Percentiles rank a stretch among this genome's conserved stretches.
Conservation (phyloP, 2,113 vertebrate species). For the Grammomys surdaster region DNA sequence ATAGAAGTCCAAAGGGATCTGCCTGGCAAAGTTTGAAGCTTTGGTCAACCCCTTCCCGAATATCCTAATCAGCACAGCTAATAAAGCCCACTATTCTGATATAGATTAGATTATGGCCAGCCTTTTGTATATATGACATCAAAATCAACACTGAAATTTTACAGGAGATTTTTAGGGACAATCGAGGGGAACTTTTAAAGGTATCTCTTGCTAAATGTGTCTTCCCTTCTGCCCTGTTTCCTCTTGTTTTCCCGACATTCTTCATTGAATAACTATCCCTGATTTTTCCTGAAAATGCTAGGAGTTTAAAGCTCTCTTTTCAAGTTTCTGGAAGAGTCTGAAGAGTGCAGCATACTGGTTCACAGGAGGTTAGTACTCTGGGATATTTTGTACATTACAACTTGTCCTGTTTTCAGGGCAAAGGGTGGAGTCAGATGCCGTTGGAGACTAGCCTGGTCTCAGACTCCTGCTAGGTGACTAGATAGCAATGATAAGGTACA, state of each 20-base stretch:
- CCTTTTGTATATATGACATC: not conserved
- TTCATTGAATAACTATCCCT: slow-evolving; percentile 43
- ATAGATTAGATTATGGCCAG: not conserved
- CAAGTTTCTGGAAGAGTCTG: slow-evolving; percentile 2
- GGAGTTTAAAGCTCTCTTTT: slow-evolving; percentile 3
- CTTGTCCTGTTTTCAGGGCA: not conserved
- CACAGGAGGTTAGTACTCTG: not conserved
- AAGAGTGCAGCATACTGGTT: not conserved
- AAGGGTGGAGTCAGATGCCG: not conserved
- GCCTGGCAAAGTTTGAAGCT: not conserved
- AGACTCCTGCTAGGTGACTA: slow-evolving; percentile 12
- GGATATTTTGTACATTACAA: not conserved
- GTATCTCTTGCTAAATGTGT: not conserved
- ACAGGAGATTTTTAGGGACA: not conserved
- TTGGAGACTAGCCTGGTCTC: not conserved
- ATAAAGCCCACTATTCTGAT: not conserved
- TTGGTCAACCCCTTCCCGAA: not conserved
- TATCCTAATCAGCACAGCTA: not conserved
- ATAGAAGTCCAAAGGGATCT: not conserved
- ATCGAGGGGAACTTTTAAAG: slow-evolving; percentile 38
- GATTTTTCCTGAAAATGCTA: not conserved
- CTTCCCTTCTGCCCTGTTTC: not conserved
- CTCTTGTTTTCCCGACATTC: slow-evolving; percentile 29
- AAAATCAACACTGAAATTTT: not conserved
- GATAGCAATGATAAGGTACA: slow-evolving; percentile 19